phyloP scores from a whole-genome alignment of 2,113 vertebrate genomes.

The Pollimyrus isidori region DNA sequence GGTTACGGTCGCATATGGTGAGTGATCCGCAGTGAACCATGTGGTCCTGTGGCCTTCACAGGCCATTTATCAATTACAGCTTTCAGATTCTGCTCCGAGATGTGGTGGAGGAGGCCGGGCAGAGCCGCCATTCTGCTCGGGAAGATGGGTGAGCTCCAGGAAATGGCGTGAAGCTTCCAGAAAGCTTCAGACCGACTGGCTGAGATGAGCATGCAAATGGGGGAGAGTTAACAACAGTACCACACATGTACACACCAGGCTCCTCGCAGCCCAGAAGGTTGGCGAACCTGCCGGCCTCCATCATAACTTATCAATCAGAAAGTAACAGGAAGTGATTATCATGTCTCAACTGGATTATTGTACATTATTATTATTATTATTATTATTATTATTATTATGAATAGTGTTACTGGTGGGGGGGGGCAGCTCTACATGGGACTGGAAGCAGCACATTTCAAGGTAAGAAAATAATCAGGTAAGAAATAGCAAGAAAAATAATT shows the following conservation, averaged over 20 bases:
- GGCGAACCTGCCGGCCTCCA: neutral
- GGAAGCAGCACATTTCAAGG: too few relatives aligned
- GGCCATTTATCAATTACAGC: neutral
- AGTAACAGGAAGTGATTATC: neutral
- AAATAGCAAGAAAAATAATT: too few relatives aligned
- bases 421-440: too few relatives aligned
- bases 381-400: too few relatives aligned
- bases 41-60: conserved; percentile 43
- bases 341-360: neutral
- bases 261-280: neutral
- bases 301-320: neutral
- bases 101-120: neutral
- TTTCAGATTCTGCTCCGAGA: neutral
- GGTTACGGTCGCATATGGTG: neutral
- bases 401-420: too few relatives aligned
- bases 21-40: conserved; percentile 10
- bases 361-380: neutral
- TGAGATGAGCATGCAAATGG: neutral
- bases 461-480: too few relatives aligned
- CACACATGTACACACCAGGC: neutral
- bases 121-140: neutral
- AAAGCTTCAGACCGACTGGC: neutral
- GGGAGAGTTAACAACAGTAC: neutral
- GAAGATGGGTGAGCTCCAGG: neutral
- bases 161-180: neutral